Evolutionary conservation across 2,888 invertebrate species (phyloP).

Genomic region (Empis stercorea): DNA sequence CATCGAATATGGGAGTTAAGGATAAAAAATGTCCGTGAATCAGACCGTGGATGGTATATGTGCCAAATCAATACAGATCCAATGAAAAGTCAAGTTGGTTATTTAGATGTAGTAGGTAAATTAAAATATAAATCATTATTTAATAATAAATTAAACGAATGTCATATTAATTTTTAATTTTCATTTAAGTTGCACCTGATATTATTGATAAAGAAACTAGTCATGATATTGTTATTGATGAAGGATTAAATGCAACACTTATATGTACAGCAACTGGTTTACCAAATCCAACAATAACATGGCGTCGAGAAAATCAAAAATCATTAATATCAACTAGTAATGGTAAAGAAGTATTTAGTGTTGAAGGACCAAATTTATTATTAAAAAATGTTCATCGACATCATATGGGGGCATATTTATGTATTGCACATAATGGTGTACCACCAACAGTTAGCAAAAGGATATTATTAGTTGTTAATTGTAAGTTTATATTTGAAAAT

Average conservation of each 20-base stretch:
- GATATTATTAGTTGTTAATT: slow-evolving; percentile 30
- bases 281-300: slow-evolving; percentile 72
- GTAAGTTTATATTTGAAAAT: slow-evolving; percentile 23
- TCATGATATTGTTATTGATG: slow-evolving; percentile 72
- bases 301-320: slow-evolving; percentile 71
- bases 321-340: slow-evolving; percentile 34
- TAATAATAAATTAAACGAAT: not conserved
- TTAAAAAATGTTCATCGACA: slow-evolving; percentile 26
- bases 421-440: slow-evolving; percentile 35
- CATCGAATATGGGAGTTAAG: slow-evolving; percentile 78
- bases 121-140: slow-evolving; percentile 10
- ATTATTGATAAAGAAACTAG: slow-evolving; percentile 77
- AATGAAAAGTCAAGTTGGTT: slow-evolving; percentile 82
- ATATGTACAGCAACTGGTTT: slow-evolving; percentile 79
- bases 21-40: slow-evolving; percentile 68
- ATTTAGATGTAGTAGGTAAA: slow-evolving; percentile 75
- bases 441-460: slow-evolving; percentile 36
- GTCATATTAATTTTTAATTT: not conserved
- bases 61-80: slow-evolving; percentile 89
- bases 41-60: slow-evolving; percentile 70
- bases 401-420: slow-evolving; percentile 33
- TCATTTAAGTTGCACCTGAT: slow-evolving; percentile 63
- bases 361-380: slow-evolving; percentile 30
- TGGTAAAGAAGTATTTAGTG: slow-evolving; percentile 24
- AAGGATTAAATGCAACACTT: slow-evolving; percentile 75